Conservation (phyloP, 2,113 vertebrate genomes). For the Cheirogaleus medius region DNA sequence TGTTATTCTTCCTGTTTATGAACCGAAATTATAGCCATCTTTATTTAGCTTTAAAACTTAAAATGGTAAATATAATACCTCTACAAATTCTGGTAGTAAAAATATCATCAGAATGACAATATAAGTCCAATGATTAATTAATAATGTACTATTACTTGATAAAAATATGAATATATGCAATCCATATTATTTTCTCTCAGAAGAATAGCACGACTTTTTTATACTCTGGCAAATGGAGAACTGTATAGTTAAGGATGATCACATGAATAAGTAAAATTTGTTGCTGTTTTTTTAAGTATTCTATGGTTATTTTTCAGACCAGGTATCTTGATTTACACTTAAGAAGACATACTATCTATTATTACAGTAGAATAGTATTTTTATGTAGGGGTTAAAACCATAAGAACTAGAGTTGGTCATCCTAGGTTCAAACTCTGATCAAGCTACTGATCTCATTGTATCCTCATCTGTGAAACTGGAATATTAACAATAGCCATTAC, state of each 20-base stretch:
- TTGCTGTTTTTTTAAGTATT: neutral
- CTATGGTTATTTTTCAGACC: neutral
- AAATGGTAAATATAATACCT: neutral
- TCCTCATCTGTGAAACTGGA: neutral
- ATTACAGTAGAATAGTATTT: neutral
- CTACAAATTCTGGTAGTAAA: neutral
- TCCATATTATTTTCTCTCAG: neutral
- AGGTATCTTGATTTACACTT: neutral
- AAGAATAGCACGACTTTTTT: neutral
- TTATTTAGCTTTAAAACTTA: neutral
- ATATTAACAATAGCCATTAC: neutral
- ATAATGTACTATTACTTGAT: neutral
- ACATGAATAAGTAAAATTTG: neutral
- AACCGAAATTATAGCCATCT: neutral
- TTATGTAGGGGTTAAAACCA: neutral
- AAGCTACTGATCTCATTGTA: neutral
- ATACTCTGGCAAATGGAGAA: neutral
- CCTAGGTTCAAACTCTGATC: neutral
- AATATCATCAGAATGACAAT: neutral
- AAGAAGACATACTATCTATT: neutral
- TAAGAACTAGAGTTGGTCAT: neutral
- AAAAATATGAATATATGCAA: neutral
- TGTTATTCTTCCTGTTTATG: neutral
- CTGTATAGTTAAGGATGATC: neutral
- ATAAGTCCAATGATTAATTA: neutral